phyloP scores from a whole-genome alignment of 2,113 vertebrate genomes.

The Phasianus colchicus region DNA sequence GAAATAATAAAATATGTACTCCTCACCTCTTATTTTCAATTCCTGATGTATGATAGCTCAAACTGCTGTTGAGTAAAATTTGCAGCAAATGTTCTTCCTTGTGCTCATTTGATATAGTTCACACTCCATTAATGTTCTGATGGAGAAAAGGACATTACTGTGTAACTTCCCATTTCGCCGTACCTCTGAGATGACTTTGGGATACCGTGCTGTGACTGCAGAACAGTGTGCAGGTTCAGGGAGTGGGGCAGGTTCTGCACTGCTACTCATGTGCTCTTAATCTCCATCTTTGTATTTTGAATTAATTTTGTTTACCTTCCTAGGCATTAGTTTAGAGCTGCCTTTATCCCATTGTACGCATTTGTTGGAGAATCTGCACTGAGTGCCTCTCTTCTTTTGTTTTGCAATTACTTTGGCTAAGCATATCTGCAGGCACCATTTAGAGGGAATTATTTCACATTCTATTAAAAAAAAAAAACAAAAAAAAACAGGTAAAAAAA shows the following conservation, averaged over 20 bases:
- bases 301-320: neutral
- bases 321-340: neutral
- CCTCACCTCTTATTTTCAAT: slow-evolving; percentile 68
- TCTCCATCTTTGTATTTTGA: neutral
- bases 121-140: slow-evolving; percentile 66
- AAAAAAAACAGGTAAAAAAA: neutral
- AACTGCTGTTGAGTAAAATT: slow-evolving; percentile 73
- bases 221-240: neutral
- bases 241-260: neutral
- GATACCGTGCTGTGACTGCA: neutral
- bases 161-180: slow-evolving; percentile 31
- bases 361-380: neutral
- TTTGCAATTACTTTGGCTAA: neutral
- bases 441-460: neutral
- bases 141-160: slow-evolving; percentile 50
- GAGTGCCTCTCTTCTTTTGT: neutral
- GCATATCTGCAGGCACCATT: neutral
- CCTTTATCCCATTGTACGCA: neutral
- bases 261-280: neutral
- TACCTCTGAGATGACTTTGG: slow-evolving; percentile 55
- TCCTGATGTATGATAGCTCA: slow-evolving; percentile 56
- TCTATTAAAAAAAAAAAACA: neutral
- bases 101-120: slow-evolving; percentile 68
- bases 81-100: slow-evolving; percentile 55
- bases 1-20: slow-evolving; percentile 68